Evolutionary conservation across 2,888 invertebrate genomes (phyloP), one percentile per base, ranked within the genome.

Genomic region (Glomeris marginata): DNA sequence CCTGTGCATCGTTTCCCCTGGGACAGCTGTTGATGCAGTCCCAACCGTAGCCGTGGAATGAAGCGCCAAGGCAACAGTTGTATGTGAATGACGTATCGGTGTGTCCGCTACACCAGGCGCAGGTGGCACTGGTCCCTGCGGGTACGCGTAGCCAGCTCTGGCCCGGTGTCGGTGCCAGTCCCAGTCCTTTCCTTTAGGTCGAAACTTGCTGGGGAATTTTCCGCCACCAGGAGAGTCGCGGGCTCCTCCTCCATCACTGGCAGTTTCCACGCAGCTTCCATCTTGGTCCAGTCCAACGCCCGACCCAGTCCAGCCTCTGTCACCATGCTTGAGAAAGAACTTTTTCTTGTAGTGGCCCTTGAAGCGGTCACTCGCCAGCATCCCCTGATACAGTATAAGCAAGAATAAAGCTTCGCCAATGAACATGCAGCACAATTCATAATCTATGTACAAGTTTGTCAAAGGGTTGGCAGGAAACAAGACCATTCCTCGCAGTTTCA

Each of bases 111-210:
- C 16, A 28, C 28, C 28, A 28, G 28, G 28, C 3, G 28, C 11
- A 3, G 15, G 37, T 18, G 35, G 36, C 16, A 5, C 2, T 38
- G 15, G 16, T 8, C 38, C 38, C 38, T 38, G 38, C 8, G 38
- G 22, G 22, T 35, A 21, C 45, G 18, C 18, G 11, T 38, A 38
- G 16, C 15, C 16, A 38, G 28, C 8, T 28, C 28, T 28, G 28
- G 28, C 28, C 28, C 28, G 28, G 28, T 28, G 28, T 47, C 49
- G 50, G 41, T 53, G 51, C 79, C 80, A 80, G 63, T 78, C 77
- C 78, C 80, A 80, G 60, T 79, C 78, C 63, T 80, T 80, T 52
- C 80, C 80, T 61, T 80, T 80, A 3, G 80, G 80, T 55, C 77
- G 72, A 67, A 80, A 80, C 63, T 78, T 80, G 52, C 77, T 75